Percentiles rank a stretch among this genome's conserved stretches.
These are phyloP conservation scores for Tapirus terrestris DNA, from an alignment of 2,113 vertebrate species.

Conservation along the genomic window DNA sequence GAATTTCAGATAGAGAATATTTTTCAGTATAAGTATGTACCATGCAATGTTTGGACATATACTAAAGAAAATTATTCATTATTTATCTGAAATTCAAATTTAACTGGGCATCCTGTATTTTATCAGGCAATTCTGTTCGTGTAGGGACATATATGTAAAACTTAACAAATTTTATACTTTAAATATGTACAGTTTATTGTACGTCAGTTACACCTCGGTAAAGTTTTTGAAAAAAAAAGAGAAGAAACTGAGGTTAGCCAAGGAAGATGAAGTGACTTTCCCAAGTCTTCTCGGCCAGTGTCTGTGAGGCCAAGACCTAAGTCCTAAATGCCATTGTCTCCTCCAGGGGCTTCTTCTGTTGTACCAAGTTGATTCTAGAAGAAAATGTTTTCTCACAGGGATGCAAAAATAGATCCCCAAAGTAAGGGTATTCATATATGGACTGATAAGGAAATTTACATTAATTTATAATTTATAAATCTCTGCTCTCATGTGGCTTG, in stretches of 20 bases:
- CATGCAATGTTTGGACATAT: neutral
- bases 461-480: neutral
- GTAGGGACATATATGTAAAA: neutral
- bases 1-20: neutral
- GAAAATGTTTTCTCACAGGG: neutral
- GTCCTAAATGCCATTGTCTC: neutral
- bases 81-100: slow-evolving; percentile 2
- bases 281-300: neutral
- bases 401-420: neutral
- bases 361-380: neutral
- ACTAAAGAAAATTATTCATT: neutral
- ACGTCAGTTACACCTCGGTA: neutral
- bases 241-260: neutral
- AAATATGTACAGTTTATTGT: neutral
- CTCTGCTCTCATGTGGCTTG: neutral
- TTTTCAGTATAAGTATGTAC: neutral
- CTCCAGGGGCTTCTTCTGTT: neutral
- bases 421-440: neutral
- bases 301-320: neutral
- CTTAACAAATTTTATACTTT: neutral
- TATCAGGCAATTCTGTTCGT: neutral
- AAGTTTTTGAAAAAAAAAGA: neutral
- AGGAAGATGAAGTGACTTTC: neutral
- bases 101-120: neutral
- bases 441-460: neutral